Conservation (phyloP, 2,888 invertebrate genomes). For the Rotaria magnacalcarata region DNA sequence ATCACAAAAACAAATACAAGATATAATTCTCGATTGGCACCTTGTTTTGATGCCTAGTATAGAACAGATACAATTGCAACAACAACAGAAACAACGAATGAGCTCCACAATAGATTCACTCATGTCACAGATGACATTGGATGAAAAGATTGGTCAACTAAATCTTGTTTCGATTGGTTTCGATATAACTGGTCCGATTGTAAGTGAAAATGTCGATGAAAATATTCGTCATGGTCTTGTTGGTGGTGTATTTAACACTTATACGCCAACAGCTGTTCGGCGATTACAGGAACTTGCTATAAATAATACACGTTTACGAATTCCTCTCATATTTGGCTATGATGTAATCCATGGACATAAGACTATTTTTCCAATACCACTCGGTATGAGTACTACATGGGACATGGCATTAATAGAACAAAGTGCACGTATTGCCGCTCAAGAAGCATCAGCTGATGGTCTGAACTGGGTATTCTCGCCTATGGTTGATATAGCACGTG, state of each 20-base stretch:
- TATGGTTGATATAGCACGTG: conserved; percentile 40
- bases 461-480: conserved; percentile 42
- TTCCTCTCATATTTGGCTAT: conserved; percentile 40
- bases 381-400: conserved; percentile 38
- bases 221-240: conserved; percentile 5
- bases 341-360: conserved; percentile 42
- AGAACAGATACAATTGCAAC: not conserved
- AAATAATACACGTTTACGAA: conserved; percentile 23
- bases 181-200: conserved; percentile 12
- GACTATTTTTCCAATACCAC: conserved; percentile 40
- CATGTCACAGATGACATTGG: conserved; percentile 38
- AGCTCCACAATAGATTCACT: not conserved
- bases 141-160: conserved; percentile 44
- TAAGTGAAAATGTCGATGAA: conserved; percentile 32
- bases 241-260: conserved; percentile 36
- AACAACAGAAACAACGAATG: not conserved
- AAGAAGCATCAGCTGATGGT: conserved; percentile 37
- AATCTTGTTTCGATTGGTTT: not conserved
- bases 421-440: conserved; percentile 42
- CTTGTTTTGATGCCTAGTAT: not conserved
- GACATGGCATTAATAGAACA: conserved; percentile 31
- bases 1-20: not conserved
- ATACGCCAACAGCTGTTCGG: not conserved
- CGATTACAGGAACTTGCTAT: not conserved
- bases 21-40: not conserved